Evolutionary conservation across 2,888 invertebrate species (phyloP).

Genomic region (Zootermopsis nevadensis): DNA sequence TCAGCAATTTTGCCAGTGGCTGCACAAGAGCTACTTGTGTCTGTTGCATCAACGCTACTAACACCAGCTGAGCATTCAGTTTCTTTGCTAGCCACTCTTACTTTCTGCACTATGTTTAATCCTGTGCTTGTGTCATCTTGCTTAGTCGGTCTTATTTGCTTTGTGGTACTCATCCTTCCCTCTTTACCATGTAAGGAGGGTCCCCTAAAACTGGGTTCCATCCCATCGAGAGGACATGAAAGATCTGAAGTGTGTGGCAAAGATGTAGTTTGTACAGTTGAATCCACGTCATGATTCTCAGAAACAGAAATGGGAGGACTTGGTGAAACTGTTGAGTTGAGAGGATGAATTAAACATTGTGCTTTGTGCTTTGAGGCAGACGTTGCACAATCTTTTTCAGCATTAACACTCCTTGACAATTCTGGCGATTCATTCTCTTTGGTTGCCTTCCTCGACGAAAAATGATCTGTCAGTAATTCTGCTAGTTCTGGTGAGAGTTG

Average conservation of each 20-base stretch:
- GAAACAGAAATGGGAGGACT: not conserved
- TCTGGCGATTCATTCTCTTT: not conserved
- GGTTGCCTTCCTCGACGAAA: constrained; percentile 5
- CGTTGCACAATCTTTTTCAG: not conserved
- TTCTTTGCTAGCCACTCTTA: not conserved
- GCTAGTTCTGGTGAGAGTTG: constrained; percentile 36
- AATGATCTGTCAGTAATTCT: constrained; percentile 38
- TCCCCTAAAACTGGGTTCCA: not conserved
- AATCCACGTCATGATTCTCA: not conserved
- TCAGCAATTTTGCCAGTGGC: not conserved
- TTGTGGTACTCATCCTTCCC: not conserved
- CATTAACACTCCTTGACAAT: not conserved
- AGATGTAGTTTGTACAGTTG: not conserved
- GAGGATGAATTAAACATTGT: not conserved
- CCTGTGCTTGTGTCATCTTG: not conserved
- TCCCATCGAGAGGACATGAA: not conserved
- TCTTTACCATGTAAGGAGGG: not conserved
- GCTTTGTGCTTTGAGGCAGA: not conserved
- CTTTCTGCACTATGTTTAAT: not conserved
- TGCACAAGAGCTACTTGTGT: not conserved
- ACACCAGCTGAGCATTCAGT: not conserved
- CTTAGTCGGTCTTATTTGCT: not conserved
- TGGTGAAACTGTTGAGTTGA: not conserved
- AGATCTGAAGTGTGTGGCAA: not conserved
- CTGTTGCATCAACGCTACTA: not conserved